These are phyloP conservation scores for Parapristionchus giblindavisi DNA, from an alignment of 2,888 invertebrate genomes.

Conservation along the genomic window DNA sequence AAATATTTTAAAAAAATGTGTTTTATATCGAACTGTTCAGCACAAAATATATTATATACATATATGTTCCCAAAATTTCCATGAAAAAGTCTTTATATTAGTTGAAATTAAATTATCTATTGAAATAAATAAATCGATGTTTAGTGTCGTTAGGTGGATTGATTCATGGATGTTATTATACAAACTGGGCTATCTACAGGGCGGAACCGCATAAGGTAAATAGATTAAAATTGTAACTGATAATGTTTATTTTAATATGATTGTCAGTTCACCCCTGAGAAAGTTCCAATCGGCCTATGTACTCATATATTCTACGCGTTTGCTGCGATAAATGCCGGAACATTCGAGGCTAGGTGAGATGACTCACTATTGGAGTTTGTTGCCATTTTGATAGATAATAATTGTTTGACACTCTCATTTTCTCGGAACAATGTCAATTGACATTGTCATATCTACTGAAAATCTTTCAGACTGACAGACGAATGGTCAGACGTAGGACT, in stretches of 20 bases:
- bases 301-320: conserved; percentile 37
- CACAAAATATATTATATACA: no score
- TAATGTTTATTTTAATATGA: neutral
- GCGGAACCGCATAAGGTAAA: conserved; percentile 15
- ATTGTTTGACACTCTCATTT: neutral
- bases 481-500: conserved; percentile 20
- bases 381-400: neutral
- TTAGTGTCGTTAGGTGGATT: neutral
- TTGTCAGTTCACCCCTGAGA: conserved; percentile 9
- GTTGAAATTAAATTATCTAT: no score
- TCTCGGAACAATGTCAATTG: neutral
- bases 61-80: no score
- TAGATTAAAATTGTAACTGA: neutral
- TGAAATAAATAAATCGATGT: neutral
- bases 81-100: no score
- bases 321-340: conserved; percentile 17
- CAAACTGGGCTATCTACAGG: conserved; percentile 20
- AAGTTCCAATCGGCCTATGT: conserved; percentile 20
- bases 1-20: no score
- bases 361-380: neutral
- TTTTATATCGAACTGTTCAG: no score
- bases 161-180: conserved; percentile 2
- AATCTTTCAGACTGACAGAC: neutral
- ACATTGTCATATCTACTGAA: neutral
- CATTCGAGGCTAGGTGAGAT: conserved; percentile 7